Evolutionary conservation across 2,113 vertebrate genomes (phyloP), one percentile per base, ranked within the genome.

Genomic region (Psammodynastes pulverulentus): DNA sequence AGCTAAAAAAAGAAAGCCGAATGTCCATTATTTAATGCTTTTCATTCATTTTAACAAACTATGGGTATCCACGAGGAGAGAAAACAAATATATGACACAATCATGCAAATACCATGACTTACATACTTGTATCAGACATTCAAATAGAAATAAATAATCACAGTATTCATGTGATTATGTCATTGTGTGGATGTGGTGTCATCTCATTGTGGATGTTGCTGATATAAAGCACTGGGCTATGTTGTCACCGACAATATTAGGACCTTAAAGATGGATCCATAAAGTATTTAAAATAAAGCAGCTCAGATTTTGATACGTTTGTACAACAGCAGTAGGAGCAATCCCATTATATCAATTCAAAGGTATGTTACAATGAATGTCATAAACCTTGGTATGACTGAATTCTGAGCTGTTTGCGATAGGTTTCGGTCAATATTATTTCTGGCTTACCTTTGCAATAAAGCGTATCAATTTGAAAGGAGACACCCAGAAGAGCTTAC

Each of bases 371-470:
- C 88, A 92, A 62, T 86, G 79, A 89, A 62, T 86, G 46, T 45
- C 91, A 84, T 29, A 92, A 62, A 54, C 52, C 24, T 62, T 58
- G 49, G 53, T 24, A 62, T 54, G 53, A 92, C 26, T 92, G 87
- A 49, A n/a, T 54, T 84, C 34, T 62, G 46, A 43, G 39, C 53
- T 89, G 85, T 91, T 93, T 89, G 26, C 46, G 2, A 91, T 87
- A 24, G 26, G 13, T 84, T 84, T 49, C 79, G 87, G 21, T 12
- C 34, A 91, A 39, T 12, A 52, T 10, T 88, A 72, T 53, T 92
- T 89, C 46, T 23, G 19, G 89, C 91, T 46, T 51, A n/a, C 54
- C 54, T 93, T 62, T 89, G 52, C 91, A 26, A 89, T 58, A 45
- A 46, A 87, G 79, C 2, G 34, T 46, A 84, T 23, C 15, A 23